Evolutionary conservation across 1,140 invertebrate species (phyloP), one percentile per base, ranked within the genome.

Genomic region (Tetragnatha versicolor): DNA sequence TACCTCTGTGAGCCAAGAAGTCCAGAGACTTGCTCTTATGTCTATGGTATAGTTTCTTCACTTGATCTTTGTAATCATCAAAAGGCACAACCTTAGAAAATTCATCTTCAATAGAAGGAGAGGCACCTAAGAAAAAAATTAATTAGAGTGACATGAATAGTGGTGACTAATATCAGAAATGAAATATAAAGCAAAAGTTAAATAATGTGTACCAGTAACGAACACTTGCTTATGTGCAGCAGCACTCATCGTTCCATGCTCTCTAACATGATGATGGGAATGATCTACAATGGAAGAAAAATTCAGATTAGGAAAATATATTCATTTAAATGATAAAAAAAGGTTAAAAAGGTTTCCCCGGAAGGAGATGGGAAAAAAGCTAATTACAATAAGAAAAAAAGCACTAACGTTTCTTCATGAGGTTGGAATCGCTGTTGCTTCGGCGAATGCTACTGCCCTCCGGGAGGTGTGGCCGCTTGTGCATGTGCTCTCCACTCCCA

Each of bases 11-110:
- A n/a, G 70, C 25, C 31, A 82, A 58, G 61, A 66, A 82, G 42
- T 82, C 81, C 31, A 81, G 39, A 22, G 81, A 82, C 66, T 82
- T 82, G 55, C 81, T 81, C 25, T 75, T 81, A 9, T 76, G 65
- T 9, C 70, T 47, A 7, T 55, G n/a, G 60, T 42, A 60, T 55
- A 70, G 58, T 47, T 73, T 76, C 29, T 72, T 69, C 25, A 25
- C 33, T 42, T 22, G 63, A 42, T 76, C 66, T 29, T 63, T 80
- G n/a, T 61, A 69, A 35, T 77, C 72, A 20, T 76, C 72, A 70
- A 65, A 68, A 14, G 60, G 61, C 22, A 70, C 7, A 22, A 68
- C 65, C 70, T 69, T 61, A 20, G 60, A 77, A 65, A 69, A 60
- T 61, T 77, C 79, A 20, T 80, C 79, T 51, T 70, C 79, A 33